Evolutionary conservation across 1,140 invertebrate species (phyloP).

Genomic region (fruit fly (Drosophila melanogaster)): Release_6_plus_ISO1_MT NT_037436.4:14756001-14756500

Average conservation of each 20-base stretch:
- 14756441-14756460: slow-evolving; percentile 69
- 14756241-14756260: slow-evolving; percentile 19
- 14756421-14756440: slow-evolving; percentile 69
- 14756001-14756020: background rate
- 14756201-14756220: no score
- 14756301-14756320: slow-evolving; percentile 81
- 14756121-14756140: no score
- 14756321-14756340: slow-evolving; percentile 44
- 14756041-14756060: background rate
- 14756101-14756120: no score
- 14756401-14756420: slow-evolving; percentile 78
- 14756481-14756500: slow-evolving; percentile 1
- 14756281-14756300: slow-evolving; percentile 63
- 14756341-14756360: slow-evolving; percentile 34
- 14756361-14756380: slow-evolving; percentile 42
- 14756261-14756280: slow-evolving; percentile 62
- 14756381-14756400: slow-evolving; percentile 52
- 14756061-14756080: no score
- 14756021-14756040: background rate
- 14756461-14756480: background rate
- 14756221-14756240: background rate
- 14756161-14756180: no score
- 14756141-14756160: no score
- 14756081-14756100: no score
- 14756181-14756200: no score